phyloP scores from a whole-genome alignment of 2,888 invertebrate species.

The Macrosoma leucophasiata region DNA sequence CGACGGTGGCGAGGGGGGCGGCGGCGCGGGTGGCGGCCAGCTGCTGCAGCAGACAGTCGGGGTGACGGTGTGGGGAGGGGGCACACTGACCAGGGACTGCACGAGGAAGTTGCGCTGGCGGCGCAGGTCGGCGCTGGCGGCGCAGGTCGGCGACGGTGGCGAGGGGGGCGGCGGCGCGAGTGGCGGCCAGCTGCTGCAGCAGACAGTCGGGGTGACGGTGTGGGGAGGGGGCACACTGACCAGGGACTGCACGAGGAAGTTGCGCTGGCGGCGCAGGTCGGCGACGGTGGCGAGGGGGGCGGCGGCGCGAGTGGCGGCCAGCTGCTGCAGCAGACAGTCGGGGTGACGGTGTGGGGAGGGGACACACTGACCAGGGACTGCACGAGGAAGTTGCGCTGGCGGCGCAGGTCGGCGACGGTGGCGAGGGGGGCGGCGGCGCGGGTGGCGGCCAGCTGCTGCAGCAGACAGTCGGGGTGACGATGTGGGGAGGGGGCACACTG shows the following conservation, averaged over 20 bases:
- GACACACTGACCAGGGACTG: conserved; percentile 78
- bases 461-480: conserved; percentile 89
- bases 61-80: too few relatives aligned
- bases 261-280: conserved; percentile 91
- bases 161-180: too few relatives aligned
- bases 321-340: conserved; percentile 91
- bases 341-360: too few relatives aligned
- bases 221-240: conserved; percentile 97
- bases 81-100: conserved; percentile 78
- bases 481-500: too few relatives aligned
- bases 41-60: conserved; percentile 93
- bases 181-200: conserved; percentile 88
- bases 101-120: conserved; percentile 95
- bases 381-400: conserved; percentile 94
- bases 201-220: conserved; percentile 92
- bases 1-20: conserved; percentile 93
- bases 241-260: conserved; percentile 93
- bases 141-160: conserved; percentile 93
- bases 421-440: conserved; percentile 92
- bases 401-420: conserved; percentile 91
- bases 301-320: conserved; percentile 87
- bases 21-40: conserved; percentile 87
- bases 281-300: conserved; percentile 94
- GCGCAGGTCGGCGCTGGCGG: conserved; percentile 91
- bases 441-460: conserved; percentile 89